phyloP scores from a whole-genome alignment of 2,888 invertebrate genomes.

The Ectemnius lituratus region DNA sequence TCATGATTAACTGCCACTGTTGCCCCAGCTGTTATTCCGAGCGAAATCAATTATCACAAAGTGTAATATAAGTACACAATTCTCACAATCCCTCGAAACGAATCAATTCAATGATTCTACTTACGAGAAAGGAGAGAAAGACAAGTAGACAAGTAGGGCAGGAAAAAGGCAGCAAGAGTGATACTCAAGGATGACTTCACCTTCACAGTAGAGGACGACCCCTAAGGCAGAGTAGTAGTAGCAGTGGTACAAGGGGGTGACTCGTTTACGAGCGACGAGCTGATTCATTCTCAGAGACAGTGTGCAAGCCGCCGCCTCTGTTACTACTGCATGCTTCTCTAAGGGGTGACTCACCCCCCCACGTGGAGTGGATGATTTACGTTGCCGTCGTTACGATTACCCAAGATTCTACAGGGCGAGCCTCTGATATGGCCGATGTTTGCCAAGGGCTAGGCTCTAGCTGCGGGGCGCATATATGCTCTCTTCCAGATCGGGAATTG shows the following conservation, averaged over 20 bases:
- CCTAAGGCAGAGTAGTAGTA: background rate
- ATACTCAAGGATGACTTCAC: conserved; percentile 14
- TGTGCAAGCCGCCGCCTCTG: background rate
- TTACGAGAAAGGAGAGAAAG: conserved; percentile 16
- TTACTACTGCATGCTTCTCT: conserved; percentile 2
- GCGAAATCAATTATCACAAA: conserved; percentile 16
- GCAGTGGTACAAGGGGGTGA: conserved; percentile 11
- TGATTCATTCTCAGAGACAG: conserved; percentile 30
- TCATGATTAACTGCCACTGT: background rate
- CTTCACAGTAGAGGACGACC: conserved; percentile 13
- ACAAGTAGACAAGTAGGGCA: too few relatives aligned
- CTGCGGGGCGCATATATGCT: conserved; percentile 20
- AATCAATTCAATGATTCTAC: conserved; percentile 33
- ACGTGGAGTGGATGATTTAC: conserved; percentile 37
- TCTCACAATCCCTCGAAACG: background rate
- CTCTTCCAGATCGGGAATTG: conserved; percentile 14
- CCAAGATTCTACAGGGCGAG: conserved; percentile 32
- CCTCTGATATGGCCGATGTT: conserved; percentile 19
- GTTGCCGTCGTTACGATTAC: conserved; percentile 35
- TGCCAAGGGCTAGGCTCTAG: conserved; percentile 36
- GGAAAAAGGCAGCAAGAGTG: background rate
- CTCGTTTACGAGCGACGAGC: conserved; percentile 34
- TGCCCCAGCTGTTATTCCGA: conserved; percentile 11
- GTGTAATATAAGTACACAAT: background rate
- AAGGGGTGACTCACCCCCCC: background rate